Conservation (phyloP, 2,888 invertebrate species). For the Acheta domesticus region DNA sequence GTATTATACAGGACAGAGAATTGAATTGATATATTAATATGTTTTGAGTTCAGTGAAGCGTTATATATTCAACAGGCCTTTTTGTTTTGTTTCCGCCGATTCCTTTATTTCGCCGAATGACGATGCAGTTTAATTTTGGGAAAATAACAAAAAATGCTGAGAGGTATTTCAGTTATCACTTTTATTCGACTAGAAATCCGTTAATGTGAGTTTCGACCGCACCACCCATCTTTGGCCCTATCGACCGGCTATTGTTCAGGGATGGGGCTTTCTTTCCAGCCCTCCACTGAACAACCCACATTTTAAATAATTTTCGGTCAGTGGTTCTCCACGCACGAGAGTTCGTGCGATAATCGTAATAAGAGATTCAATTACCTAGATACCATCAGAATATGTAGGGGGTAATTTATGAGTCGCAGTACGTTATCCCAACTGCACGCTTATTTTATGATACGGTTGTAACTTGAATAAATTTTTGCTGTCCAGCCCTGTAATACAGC, state of each 20-base stretch:
- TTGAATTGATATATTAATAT: conserved; percentile 8
- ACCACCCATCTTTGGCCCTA: too few relatives aligned
- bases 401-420: conserved; percentile 1
- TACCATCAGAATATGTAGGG: background rate
- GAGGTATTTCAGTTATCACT: conserved; percentile 3
- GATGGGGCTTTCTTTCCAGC: too few relatives aligned
- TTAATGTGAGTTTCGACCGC: background rate
- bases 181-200: background rate
- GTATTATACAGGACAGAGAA: conserved; percentile 18
- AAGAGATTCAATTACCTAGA: conserved; percentile 18
- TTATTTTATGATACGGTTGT: conserved; percentile 18
- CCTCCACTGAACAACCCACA: too few relatives aligned
- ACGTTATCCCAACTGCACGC: conserved; percentile 10
- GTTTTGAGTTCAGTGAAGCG: conserved; percentile 18
- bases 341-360: conserved; percentile 9
- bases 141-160: background rate
- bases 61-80: background rate
- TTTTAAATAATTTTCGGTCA: background rate
- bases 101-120: background rate
- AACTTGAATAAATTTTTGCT: conserved; percentile 10
- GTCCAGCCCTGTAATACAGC: conserved; percentile 18
- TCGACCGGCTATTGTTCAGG: too few relatives aligned
- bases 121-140: conserved; percentile 6
- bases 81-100: conserved; percentile 1
- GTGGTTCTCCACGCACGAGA: background rate